phyloP scores from a whole-genome alignment of 30 jellyfish, hydroid and myxozoan genomes.

The Turritopsis dohrnii region DNA sequence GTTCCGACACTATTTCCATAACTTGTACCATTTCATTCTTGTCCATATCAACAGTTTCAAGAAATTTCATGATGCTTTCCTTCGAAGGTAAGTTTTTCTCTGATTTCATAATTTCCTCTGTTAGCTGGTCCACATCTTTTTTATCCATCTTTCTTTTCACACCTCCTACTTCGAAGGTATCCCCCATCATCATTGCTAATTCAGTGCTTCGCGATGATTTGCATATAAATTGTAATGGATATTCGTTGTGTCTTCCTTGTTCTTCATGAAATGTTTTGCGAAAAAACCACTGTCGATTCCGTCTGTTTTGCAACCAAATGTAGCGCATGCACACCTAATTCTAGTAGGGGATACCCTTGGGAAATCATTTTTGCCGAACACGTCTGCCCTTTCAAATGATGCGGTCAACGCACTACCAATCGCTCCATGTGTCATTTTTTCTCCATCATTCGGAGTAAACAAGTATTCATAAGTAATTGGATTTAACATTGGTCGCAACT shows the following conservation, averaged over 20 bases:
- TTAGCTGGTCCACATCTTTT: conserved; percentile 1
- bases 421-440: conserved; percentile 8
- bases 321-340: conserved; percentile 16
- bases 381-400: neutral
- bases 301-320: conserved; percentile 25
- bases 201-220: conserved; percentile 21
- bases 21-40: neutral
- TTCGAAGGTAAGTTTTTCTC: conserved; percentile 9
- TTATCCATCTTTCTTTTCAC: neutral
- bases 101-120: neutral
- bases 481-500: neutral
- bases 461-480: neutral
- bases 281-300: conserved; percentile 28
- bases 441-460: conserved; percentile 14
- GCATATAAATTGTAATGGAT: conserved; percentile 24
- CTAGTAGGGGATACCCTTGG: conserved; percentile 14
- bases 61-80: neutral
- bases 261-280: conserved; percentile 32
- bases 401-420: conserved; percentile 15
- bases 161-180: conserved; percentile 21
- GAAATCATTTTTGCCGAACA: neutral
- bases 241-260: conserved; percentile 19
- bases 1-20: conserved; percentile 6
- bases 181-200: conserved; percentile 16
- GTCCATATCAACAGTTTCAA: neutral